Percentiles rank a stretch among this genome's conserved stretches.
Evolutionary conservation across 2,797 vertebrate species (phyloP).

Genomic region (Coilia nasus): DNA sequence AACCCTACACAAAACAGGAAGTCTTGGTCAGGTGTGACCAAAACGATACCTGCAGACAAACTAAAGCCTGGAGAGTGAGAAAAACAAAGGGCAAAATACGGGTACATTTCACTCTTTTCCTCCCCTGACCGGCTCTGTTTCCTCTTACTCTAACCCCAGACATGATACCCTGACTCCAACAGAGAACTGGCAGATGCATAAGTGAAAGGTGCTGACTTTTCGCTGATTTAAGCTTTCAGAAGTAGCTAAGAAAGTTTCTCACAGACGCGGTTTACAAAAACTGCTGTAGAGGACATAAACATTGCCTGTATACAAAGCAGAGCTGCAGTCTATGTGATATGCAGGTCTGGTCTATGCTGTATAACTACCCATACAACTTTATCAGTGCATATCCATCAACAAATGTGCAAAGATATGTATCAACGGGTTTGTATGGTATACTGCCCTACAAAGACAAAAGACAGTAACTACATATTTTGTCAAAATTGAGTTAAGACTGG

Average conservation of each 20-base stretch:
- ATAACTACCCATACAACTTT: too few species aligned
- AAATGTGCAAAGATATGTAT: too few species aligned
- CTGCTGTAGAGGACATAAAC: background rate
- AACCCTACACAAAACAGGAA: constrained; percentile 27
- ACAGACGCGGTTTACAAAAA: background rate
- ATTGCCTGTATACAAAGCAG: background rate
- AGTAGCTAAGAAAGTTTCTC: background rate
- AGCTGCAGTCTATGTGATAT: too few species aligned
- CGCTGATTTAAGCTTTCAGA: background rate
- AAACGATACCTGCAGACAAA: background rate
- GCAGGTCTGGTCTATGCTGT: too few species aligned
- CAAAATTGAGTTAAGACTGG: too few species aligned
- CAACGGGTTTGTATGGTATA: too few species aligned
- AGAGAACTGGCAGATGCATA: background rate
- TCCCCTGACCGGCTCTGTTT: background rate
- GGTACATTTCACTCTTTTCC: background rate
- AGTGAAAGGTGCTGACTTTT: background rate
- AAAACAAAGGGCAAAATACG: background rate
- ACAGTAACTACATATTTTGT: too few species aligned
- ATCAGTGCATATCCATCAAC: too few species aligned
- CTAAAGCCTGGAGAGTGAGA: background rate
- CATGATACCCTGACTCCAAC: background rate
- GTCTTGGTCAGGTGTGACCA: constrained; percentile 33
- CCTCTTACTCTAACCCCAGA: background rate
- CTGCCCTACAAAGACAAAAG: too few species aligned